These are phyloP conservation scores for Thalassaphorura encarpata DNA, from an alignment of 1,140 invertebrate species.

Conservation along the genomic window DNA sequence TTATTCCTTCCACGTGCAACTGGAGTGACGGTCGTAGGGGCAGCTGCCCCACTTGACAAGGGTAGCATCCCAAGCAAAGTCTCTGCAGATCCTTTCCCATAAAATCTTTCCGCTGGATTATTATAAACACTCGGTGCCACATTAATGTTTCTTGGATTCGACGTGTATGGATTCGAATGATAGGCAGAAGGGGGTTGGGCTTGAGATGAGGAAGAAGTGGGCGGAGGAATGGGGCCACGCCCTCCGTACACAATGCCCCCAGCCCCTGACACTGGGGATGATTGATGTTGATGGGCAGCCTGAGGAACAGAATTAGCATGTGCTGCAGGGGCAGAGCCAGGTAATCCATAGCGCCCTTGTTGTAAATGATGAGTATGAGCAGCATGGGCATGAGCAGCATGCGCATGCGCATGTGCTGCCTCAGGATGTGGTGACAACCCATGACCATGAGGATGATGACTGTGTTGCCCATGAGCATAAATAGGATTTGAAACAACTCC, in stretches of 20 bases:
- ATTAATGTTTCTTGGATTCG: conserved; percentile 26
- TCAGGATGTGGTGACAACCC: no score
- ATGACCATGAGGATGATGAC: no score
- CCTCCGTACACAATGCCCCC: no score
- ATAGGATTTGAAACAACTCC: no score
- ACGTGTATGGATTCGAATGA: conserved; percentile 25
- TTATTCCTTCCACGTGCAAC: background rate
- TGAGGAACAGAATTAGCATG: conserved; percentile 3
- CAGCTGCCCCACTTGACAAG: background rate
- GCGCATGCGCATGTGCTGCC: no score
- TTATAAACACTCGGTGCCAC: conserved; percentile 25
- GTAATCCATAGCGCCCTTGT: no score
- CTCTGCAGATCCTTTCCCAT: background rate
- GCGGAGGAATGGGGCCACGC: no score
- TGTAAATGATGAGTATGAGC: background rate
- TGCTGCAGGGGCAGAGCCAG: background rate
- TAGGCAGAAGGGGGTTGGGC: conserved; percentile 19
- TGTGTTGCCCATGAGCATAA: no score
- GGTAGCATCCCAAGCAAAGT: background rate
- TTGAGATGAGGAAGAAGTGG: no score
- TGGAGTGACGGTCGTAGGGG: background rate
- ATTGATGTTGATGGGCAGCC: conserved; percentile 13
- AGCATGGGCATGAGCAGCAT: no score
- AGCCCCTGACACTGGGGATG: no score
- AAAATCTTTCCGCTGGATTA: conserved; percentile 2